Conservation (phyloP, 2,888 invertebrate species). For the Aethes cnicana region DNA sequence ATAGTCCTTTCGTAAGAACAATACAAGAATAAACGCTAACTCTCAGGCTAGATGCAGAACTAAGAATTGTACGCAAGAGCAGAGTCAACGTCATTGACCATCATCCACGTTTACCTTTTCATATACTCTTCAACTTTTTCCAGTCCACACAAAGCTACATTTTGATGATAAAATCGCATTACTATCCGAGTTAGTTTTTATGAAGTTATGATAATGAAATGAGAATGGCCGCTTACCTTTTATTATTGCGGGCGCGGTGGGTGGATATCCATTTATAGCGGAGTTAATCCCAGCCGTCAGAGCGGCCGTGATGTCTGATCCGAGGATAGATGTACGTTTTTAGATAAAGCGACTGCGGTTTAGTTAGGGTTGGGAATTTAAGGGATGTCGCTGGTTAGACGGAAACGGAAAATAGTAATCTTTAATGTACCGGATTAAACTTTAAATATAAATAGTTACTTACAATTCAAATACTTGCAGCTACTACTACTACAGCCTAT, state of each 20-base stretch:
- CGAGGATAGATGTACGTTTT: constrained; percentile 47
- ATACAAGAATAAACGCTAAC: too few species aligned
- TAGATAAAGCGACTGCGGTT: constrained; percentile 38
- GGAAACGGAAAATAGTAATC: too few species aligned
- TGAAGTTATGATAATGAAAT: constrained; percentile 28
- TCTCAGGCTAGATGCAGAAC: too few species aligned
- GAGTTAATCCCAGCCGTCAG: constrained; percentile 51
- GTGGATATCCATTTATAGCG: constrained; percentile 52
- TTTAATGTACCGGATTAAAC: too few species aligned
- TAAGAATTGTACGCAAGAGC: too few species aligned
- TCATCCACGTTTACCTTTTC: too few species aligned
- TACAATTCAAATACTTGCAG: too few species aligned
- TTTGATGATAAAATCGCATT: constrained; percentile 21
- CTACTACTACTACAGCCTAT: too few species aligned
- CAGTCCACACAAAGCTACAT: constrained; percentile 11
- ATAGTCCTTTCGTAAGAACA: too few species aligned
- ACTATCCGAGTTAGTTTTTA: constrained; percentile 22
- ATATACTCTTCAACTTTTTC: too few species aligned
- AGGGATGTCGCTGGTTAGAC: neutral
- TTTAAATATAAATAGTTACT: too few species aligned
- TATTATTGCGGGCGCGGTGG: constrained; percentile 27
- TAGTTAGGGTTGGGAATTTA: constrained; percentile 35
- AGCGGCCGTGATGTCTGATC: constrained; percentile 45
- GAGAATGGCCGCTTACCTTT: constrained; percentile 31
- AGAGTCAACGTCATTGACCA: too few species aligned